Evolutionary conservation across 2,888 invertebrate species (phyloP), one percentile per base, ranked within the genome.

Genomic region (Athrips mouffetella): DNA sequence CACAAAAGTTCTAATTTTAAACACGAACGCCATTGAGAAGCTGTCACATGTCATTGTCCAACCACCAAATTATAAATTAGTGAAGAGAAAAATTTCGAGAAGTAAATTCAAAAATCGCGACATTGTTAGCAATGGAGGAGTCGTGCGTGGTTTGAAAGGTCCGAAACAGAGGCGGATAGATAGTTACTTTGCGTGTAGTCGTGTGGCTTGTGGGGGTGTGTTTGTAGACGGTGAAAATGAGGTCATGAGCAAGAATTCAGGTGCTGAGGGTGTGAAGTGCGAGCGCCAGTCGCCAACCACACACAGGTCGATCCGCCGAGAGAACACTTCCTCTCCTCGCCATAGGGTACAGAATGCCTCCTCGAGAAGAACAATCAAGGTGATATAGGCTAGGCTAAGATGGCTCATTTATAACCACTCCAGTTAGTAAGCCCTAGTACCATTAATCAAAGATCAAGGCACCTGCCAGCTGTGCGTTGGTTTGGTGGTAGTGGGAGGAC

Each of bases 1-100:
- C 66, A 60, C 71, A 60, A 84, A 78, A 70, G 73, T 88, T 88
- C 87, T 85, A 72, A 83, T 83, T 87, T 86, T 86, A 69, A 88
- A 87, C 50, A 80, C 82, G 62, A 73, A 82, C 70, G 81, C 80
- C 73, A 76, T 80, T 70, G 78, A 80, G 62, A 82, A 79, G 69
- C 70, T 85, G 60, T 76, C 80, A 48, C 79, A 84, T 75, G 82
- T 84, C 76, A 85, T 80, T 70, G 74, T 85, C 59, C 84, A 86
- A 63, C 84, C 85, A 77, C 76, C 78, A 85, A 82, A 84, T 83
- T 86, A 79, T 70, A 87, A 78, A 80, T 74, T 80, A 66, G 72
- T 81, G 62, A 84, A 84, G 69, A 66, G 74, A 55, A 73, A 78
- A 70, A 70, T 69, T 72, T 60, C 60, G 50, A 68, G 60, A 48